These are phyloP conservation scores for Lordiphosa mommai DNA, from an alignment of 1,140 invertebrate genomes.

Conservation along the genomic window DNA sequence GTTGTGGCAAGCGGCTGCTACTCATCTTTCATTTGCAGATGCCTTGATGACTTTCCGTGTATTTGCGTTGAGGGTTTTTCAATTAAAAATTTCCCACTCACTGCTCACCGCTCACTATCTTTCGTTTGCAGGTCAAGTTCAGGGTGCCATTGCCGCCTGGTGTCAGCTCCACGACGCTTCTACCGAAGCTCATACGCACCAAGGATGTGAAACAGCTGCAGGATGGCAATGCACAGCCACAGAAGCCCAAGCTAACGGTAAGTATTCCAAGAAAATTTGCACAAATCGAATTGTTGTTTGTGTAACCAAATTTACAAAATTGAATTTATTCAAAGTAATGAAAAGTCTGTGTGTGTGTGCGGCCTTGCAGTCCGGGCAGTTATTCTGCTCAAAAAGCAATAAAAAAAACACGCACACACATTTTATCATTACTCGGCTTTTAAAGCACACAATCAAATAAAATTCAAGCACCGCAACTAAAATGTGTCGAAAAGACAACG, in stretches of 20 bases:
- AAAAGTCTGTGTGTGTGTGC: too few relatives aligned
- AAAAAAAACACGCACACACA: too few relatives aligned
- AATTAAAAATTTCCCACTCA: conserved; percentile 24
- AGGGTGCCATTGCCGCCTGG: conserved; percentile 76
- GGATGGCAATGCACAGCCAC: conserved; percentile 80
- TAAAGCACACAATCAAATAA: too few relatives aligned
- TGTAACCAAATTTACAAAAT: neutral
- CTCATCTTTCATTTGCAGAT: conserved; percentile 32
- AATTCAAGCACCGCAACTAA: too few relatives aligned
- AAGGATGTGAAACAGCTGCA: conserved; percentile 86
- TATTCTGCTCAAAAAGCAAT: too few relatives aligned
- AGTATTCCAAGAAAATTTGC: too few relatives aligned
- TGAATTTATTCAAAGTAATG: neutral
- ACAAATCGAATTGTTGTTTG: too few relatives aligned
- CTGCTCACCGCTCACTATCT: neutral
- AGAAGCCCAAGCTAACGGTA: conserved; percentile 86
- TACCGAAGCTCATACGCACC: conserved; percentile 89
- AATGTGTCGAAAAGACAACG: too few relatives aligned
- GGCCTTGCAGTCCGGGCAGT: too few relatives aligned
- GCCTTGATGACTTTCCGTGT: conserved; percentile 2
- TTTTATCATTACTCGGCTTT: too few relatives aligned
- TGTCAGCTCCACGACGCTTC: conserved; percentile 82
- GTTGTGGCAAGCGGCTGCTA: conserved; percentile 1
- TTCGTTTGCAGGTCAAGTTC: conserved; percentile 71
- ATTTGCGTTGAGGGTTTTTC: neutral